Conservation (phyloP, 2,888 invertebrate species). For the Epistrophe eligans region DNA sequence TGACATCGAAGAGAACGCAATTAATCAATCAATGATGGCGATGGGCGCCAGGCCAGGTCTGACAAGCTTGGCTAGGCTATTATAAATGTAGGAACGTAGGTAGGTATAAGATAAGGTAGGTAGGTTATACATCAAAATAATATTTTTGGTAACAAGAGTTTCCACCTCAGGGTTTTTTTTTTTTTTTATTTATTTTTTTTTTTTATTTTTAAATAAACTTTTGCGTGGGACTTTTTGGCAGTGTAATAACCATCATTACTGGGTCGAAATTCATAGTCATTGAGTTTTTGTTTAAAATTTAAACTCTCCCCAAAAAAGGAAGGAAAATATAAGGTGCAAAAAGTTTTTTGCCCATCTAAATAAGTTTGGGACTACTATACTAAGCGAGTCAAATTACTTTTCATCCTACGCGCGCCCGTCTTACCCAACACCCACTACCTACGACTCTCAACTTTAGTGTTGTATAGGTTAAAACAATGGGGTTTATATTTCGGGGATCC, state of each 20-base stretch:
- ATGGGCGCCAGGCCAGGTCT: conserved; percentile 55
- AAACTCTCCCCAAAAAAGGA: conserved; percentile 27
- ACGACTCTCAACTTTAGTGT: not conserved
- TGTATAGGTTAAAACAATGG: conserved; percentile 23
- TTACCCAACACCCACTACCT: not conserved
- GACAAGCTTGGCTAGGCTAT: not conserved
- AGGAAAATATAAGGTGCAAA: conserved; percentile 40
- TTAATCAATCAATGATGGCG: conserved; percentile 71
- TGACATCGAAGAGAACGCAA: conserved; percentile 59
- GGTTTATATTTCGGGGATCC: conserved; percentile 27
- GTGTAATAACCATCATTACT: conserved; percentile 18
- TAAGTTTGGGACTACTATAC: conserved; percentile 44
- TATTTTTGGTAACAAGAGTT: conserved; percentile 23
- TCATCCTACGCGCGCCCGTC: conserved; percentile 16
- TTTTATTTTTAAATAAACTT: conserved; percentile 8
- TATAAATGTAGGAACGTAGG: not conserved
- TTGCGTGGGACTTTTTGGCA: conserved; percentile 48
- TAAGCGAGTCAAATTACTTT: conserved; percentile 46
- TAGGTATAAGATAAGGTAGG: not conserved
- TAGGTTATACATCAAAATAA: conserved; percentile 18
- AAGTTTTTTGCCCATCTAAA: conserved; percentile 36
- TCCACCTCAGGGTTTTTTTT: conserved; percentile 34
- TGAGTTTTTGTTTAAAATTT: conserved; percentile 40
- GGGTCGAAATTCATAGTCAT: conserved; percentile 10
- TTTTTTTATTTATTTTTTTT: not conserved